Base-by-base conservation (phyloP, 1,140 invertebrate species). In the Homalodisca vitripennis region DNA sequence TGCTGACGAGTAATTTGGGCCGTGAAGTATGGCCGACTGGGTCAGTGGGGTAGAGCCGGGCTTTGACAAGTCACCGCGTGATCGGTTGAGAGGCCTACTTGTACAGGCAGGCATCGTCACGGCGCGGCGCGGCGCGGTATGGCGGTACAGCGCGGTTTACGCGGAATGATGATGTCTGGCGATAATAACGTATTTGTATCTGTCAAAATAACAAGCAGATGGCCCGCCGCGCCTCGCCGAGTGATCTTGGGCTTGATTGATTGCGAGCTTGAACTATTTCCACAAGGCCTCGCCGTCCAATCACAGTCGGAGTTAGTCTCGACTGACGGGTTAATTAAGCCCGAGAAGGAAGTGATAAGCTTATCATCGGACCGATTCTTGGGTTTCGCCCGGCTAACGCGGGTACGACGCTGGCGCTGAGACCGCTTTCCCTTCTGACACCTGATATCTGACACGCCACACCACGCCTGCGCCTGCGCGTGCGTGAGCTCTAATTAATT, bases 251-350 rank as follows among this genome's bases (percentile, higher is more conserved):
- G n/a, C 12, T 60, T 60, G 55, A 60, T 60, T 60, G 55, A 60
- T 60, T 22, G 55, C 27, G 55, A 60, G 55, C 55, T 60, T 60
- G 55, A 60, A 60, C 55, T 60, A 60, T 60, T 60, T 60, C 55
- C 48, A 26, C 55, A 60, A 60, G 55, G 55, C 22, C 55, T n/a
- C n/a, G n/a, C n/a, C 10, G 55, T 30, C 22, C 24, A 22, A 22
- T 3, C 17, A 20, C 48, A 20, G 48, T 20, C 3, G 48, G 22
- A 51, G 6, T 20, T 20, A 51, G 48, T 20, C 22, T 51, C 3
- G 48, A 51, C 48, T 51, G 48, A 51, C n/a, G 48, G 22, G 22
- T 51, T 51, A 51, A 51, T 51, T 51, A 51, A 51, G 22, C 48
- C n/a, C n/a, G n/a, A n/a, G 48, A n/a, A 51, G 48, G 48, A 51